Conservation (phyloP, 1,140 invertebrate genomes). For the Thaumetopoea pityocampa region DNA sequence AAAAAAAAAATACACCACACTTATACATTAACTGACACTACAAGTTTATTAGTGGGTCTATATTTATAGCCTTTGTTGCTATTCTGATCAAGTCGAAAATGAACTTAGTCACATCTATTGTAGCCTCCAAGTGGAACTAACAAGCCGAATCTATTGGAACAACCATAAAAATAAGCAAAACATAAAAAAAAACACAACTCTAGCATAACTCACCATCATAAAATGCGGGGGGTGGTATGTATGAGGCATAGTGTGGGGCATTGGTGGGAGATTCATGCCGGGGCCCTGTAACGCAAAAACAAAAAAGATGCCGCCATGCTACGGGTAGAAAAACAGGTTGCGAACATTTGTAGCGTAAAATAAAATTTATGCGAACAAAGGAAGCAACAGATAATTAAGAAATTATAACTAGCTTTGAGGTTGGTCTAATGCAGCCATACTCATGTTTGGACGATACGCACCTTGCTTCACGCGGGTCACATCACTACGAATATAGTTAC, state of each 20-base stretch:
- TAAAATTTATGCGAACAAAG: slow-evolving; percentile 14
- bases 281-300: slow-evolving; percentile 67
- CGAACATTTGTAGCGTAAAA: slow-evolving; percentile 21
- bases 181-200: slow-evolving; percentile 34
- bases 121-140: neutral
- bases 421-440: slow-evolving; percentile 5
- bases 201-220: slow-evolving; percentile 68
- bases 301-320: slow-evolving; percentile 66
- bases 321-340: slow-evolving; percentile 38
- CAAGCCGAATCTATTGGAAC: neutral
- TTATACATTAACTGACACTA: too few species aligned
- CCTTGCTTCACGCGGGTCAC: too few species aligned
- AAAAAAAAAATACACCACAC: too few species aligned
- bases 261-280: slow-evolving; percentile 66
- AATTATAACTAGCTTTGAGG: neutral
- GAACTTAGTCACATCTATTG: too few species aligned
- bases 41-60: too few species aligned
- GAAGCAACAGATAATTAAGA: slow-evolving; percentile 17
- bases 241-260: slow-evolving; percentile 70
- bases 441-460: too few species aligned
- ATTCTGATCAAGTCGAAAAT: too few species aligned
- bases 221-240: slow-evolving; percentile 70
- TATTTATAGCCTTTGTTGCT: too few species aligned
- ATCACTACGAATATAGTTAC: too few species aligned
- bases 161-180: slow-evolving; percentile 24